Conservation (phyloP, 2,888 invertebrate species). For the Brachyptera risi region DNA sequence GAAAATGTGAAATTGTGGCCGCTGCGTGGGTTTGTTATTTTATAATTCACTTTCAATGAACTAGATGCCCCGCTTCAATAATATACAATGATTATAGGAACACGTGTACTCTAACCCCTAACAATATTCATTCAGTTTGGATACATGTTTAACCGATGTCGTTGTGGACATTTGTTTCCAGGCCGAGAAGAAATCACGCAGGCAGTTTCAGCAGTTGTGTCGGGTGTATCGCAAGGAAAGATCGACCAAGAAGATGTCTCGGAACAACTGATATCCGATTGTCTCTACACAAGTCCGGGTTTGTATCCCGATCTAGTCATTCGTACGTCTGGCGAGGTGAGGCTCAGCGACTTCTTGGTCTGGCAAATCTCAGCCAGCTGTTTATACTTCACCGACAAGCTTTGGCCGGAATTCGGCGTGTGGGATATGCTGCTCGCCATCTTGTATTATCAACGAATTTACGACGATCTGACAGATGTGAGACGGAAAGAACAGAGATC, state of each 20-base stretch:
- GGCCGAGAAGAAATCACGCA: conserved; percentile 80
- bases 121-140: no score
- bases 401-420: conserved; percentile 95
- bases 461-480: conserved; percentile 25
- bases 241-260: conserved; percentile 67
- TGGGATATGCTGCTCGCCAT: conserved; percentile 87
- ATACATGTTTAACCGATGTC: no score
- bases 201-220: conserved; percentile 63
- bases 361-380: conserved; percentile 70
- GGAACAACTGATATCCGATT: conserved; percentile 69
- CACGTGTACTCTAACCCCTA: no score
- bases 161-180: no score
- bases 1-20: no score
- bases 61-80: no score
- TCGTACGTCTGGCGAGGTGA: conserved; percentile 92
- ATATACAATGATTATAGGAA: no score
- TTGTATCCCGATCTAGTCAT: conserved; percentile 82
- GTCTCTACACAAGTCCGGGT: conserved; percentile 71
- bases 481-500: not conserved
- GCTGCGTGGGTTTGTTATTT: no score
- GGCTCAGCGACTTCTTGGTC: conserved; percentile 79
- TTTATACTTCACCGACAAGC: conserved; percentile 79
- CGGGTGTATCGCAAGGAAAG: conserved; percentile 61
- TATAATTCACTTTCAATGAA: no score
- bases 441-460: conserved; percentile 75